Evolutionary conservation across 2,797 vertebrate genomes (phyloP), one percentile per base, ranked within the genome.

Genomic region (Sebastes flavidus): DNA sequence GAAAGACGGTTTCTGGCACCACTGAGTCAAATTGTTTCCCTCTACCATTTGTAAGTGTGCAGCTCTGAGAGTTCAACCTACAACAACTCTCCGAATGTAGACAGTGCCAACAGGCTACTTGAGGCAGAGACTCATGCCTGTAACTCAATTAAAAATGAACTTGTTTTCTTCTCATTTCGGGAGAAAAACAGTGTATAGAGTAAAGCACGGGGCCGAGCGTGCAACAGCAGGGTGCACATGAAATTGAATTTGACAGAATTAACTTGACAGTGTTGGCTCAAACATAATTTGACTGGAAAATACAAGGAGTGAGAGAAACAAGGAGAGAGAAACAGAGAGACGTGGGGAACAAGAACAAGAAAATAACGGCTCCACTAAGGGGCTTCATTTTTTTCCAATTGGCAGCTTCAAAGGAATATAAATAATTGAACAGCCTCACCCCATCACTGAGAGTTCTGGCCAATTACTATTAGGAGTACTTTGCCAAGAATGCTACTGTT

Each of bases 351-450:
- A 74, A 69, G 67, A 83, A 81, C 30, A 75, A 84, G 76, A 85
- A 92, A 91, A 85, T 69, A 89, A 75, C 24, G 22, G 78, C 78
- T 82, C 3, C 70, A 80, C 87, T 85, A 69, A 84, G 83, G 86
- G 72, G 80, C 46, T 84, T 71, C 65, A 24, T 80, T 85, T 78
- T 77, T 82, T 56, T 59, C 56, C 62, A 90, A 92, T 89, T 84
- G 88, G 84, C 88, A 93, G 87, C 91, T 93, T 94, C 91, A 94
- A 94, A 95, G 87, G 70, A 90, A 93, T 85, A 92, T 92, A 80
- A 95, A 96, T 95, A 91, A 95, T 91, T 92, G 88, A 94, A 92
- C 88, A 86, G 75, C 74, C 77, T 88, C 82, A 77, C 73, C 85
- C 80, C 74, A 80, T 92, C 92, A 83, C 78, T 79, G 85, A 83